Conservation (phyloP, 2,888 invertebrate genomes). For the Seira ritae region DNA sequence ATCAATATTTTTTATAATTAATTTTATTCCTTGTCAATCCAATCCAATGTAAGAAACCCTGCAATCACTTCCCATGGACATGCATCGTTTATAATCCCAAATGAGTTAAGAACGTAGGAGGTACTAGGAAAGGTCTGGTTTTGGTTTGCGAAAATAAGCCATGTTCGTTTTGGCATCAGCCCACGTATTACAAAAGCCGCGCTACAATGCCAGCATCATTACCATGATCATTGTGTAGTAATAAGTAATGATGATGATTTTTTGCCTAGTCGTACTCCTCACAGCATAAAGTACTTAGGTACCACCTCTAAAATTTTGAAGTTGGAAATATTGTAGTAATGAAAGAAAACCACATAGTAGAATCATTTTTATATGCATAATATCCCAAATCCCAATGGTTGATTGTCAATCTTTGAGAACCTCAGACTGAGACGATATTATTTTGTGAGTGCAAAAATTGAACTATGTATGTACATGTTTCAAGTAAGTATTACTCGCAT, state of each 20-base stretch:
- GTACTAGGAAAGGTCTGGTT: no score
- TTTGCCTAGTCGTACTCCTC: no score
- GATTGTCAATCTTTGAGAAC: slow-evolving; percentile 51
- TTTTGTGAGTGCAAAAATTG: neutral
- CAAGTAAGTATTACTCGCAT: neutral
- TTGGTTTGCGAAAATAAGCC: neutral
- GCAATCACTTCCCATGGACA: no score
- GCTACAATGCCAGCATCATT: slow-evolving; percentile 11
- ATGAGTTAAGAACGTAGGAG: neutral
- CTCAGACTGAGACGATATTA: slow-evolving; percentile 39
- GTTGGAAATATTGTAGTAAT: no score
- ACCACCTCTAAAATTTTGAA: no score
- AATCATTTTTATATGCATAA: neutral
- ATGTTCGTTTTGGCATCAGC: slow-evolving; percentile 24
- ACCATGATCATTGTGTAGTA: slow-evolving; percentile 22
- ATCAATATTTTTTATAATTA: no score
- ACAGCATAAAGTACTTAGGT: no score
- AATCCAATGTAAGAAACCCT: no score
- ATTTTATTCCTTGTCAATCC: no score
- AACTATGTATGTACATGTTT: neutral
- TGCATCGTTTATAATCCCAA: no score
- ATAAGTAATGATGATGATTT: slow-evolving; percentile 15
- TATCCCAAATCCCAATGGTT: no score
- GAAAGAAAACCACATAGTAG: no score
- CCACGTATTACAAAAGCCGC: slow-evolving; percentile 38